These are phyloP conservation scores for Dicrurus megarhynchus DNA, from an alignment of 2,113 vertebrate genomes.

Conservation along the genomic window DNA sequence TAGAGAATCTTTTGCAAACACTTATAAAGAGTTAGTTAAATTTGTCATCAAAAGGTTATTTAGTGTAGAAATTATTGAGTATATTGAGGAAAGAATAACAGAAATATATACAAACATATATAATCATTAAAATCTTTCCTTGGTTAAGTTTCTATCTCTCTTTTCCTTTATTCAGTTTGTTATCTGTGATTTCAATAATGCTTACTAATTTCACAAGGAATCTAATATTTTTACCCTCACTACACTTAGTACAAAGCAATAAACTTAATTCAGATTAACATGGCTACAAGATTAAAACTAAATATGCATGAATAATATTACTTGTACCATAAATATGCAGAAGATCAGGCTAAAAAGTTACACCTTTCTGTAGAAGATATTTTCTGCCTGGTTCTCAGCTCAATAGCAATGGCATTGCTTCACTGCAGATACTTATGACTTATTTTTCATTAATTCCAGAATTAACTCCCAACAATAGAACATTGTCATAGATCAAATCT, in stretches of 20 bases:
- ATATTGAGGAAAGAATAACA: not conserved
- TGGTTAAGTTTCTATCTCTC: not conserved
- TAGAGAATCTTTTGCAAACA: not conserved
- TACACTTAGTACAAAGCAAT: not conserved
- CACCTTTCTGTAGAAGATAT: not conserved
- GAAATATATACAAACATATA: not conserved
- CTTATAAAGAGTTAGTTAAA: not conserved
- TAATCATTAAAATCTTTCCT: not conserved
- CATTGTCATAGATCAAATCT: not conserved
- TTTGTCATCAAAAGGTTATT: not conserved
- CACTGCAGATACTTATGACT: not conserved
- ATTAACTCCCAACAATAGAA: not conserved
- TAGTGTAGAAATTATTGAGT: not conserved
- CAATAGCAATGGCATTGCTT: not conserved
- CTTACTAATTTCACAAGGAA: not conserved
- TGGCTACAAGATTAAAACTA: not conserved
- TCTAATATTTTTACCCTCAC: not conserved
- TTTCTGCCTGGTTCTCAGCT: not conserved
- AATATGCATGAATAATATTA: not conserved
- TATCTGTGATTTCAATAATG: not conserved
- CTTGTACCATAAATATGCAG: not conserved
- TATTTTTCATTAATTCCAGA: not conserved
- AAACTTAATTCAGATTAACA: not conserved
- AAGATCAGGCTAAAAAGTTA: not conserved
- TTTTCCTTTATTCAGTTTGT: not conserved